These are phyloP conservation scores for Melanerpes aurifrons DNA, from an alignment of 2,113 vertebrate genomes.

Conservation along the genomic window DNA sequence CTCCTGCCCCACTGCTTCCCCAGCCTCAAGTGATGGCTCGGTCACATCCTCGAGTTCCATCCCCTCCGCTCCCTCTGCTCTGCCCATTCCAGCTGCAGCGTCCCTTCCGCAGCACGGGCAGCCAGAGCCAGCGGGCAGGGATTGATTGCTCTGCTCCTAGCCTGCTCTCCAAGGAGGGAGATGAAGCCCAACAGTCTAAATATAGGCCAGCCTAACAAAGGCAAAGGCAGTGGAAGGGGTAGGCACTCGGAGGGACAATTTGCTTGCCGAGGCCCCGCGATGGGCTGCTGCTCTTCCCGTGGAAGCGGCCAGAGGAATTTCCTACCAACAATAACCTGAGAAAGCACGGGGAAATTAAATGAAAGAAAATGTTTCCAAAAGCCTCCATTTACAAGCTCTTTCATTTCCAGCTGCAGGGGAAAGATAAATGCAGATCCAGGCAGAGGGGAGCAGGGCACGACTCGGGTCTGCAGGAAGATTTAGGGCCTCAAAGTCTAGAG, in stretches of 20 bases:
- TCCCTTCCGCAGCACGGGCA: not conserved
- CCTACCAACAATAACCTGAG: not conserved
- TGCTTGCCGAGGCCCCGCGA: rapidly evolving
- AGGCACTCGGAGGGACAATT: rapidly evolving
- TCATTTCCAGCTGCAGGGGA: not conserved
- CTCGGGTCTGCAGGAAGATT: slow-evolving; percentile 27
- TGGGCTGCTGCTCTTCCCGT: rapidly evolving
- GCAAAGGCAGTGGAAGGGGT: not conserved
- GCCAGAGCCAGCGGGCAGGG: not conserved
- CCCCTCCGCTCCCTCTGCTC: not conserved
- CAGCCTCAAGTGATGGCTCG: too few species aligned
- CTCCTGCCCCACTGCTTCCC: not conserved
- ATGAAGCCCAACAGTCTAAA: not conserved
- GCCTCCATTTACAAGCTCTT: not conserved
- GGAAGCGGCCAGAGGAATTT: not conserved
- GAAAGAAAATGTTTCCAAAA: not conserved
- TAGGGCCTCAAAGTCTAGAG: not conserved
- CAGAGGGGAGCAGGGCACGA: not conserved
- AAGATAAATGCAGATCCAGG: slow-evolving; percentile 10
- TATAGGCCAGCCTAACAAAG: not conserved
- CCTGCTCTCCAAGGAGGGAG: not conserved
- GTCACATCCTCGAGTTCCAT: not conserved
- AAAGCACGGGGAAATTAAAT: not conserved
- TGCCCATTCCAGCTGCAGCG: not conserved
- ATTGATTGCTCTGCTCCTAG: not conserved